These are phyloP conservation scores for Pammene fasciana DNA, from an alignment of 2,888 invertebrate species.

Conservation along the genomic window DNA sequence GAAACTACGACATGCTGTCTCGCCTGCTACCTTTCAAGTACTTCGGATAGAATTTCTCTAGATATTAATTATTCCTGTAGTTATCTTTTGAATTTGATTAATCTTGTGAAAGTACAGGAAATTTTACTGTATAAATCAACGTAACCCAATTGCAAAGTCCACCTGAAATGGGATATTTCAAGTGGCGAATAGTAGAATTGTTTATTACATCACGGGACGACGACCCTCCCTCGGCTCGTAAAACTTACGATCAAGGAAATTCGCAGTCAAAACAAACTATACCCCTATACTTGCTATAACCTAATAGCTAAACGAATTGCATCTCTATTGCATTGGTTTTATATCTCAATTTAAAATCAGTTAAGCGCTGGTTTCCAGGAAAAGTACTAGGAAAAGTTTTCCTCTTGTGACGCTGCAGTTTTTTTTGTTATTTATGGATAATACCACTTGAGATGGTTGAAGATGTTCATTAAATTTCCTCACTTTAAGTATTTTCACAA, in stretches of 20 bases:
- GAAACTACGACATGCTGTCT: constrained; percentile 19
- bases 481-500: background rate
- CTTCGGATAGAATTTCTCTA: constrained; percentile 1
- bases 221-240: constrained; percentile 62
- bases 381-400: constrained; percentile 20
- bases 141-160: background rate
- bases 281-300: constrained; percentile 18
- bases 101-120: background rate
- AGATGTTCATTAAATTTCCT: background rate
- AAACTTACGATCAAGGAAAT: constrained; percentile 69
- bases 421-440: constrained; percentile 17
- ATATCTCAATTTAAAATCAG: constrained; percentile 20
- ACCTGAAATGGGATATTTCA: constrained; percentile 36
- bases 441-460: constrained; percentile 10
- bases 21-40: constrained; percentile 5
- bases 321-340: constrained; percentile 24
- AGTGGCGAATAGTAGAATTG: constrained; percentile 5
- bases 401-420: constrained; percentile 36
- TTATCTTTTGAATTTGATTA: background rate
- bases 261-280: constrained; percentile 75
- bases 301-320: constrained; percentile 4
- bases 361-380: background rate
- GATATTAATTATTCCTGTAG: background rate
- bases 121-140: background rate
- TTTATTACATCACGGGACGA: constrained; percentile 70